A percentile compares a stretch with the other conserved stretches of the same genome.
Conservation (phyloP, 2,888 invertebrate species). For the Meteorus colon region DNA sequence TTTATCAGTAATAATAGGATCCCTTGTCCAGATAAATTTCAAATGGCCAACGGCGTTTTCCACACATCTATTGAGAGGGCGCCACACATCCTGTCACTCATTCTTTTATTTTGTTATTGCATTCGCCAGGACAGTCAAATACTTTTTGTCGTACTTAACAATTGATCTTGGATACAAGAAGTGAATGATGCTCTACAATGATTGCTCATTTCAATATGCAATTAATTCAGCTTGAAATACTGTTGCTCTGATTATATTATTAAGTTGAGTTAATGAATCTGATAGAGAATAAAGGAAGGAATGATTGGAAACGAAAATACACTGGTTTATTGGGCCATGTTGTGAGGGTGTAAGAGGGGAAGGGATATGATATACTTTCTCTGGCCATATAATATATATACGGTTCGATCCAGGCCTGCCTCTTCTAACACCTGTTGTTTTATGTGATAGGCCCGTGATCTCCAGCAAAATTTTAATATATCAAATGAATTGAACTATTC, state of each 20-base stretch:
- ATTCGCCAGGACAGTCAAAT: neutral
- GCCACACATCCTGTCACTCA: neutral
- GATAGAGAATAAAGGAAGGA: too few species aligned
- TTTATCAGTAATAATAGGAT: too few species aligned
- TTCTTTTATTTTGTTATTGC: neutral
- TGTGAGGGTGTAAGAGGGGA: neutral
- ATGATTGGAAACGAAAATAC: too few species aligned
- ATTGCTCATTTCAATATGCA: too few species aligned
- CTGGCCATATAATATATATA: neutral
- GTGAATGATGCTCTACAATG: too few species aligned
- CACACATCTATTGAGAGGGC: neutral
- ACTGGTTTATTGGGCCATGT: too few species aligned
- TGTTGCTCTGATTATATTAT: too few species aligned
- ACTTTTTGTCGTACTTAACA: too few species aligned
- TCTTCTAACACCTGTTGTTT: conserved; percentile 16
- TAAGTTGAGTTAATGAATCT: too few species aligned
- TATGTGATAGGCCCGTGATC: neutral
- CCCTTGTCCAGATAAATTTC: neutral
- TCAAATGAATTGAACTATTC: conserved; percentile 32
- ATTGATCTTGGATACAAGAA: too few species aligned
- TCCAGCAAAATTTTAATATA: neutral
- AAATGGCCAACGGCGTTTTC: neutral
- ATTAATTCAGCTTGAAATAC: too few species aligned
- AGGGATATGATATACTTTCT: conserved; percentile 14
- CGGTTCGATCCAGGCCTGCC: neutral